Evolutionary conservation across 2,888 invertebrate species (phyloP), one percentile per base, ranked within the genome.

Genomic region (Dasysyrphus albostriatus): DNA sequence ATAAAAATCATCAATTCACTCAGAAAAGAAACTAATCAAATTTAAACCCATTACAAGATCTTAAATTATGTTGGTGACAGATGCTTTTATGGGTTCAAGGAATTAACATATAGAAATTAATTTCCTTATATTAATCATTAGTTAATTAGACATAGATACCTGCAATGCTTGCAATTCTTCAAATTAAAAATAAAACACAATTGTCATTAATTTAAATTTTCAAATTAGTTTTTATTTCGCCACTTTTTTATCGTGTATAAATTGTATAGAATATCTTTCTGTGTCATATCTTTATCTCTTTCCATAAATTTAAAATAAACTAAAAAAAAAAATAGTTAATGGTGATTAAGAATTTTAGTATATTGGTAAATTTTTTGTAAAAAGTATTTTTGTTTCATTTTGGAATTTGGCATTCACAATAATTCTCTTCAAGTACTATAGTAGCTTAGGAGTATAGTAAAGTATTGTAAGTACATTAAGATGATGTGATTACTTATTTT

Each of bases 241-340:
- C 39, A 80, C 67, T 58, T 75, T 34, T 58, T n/a, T 82, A 51
- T 63, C 67, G 65, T 80, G 80, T 84, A 81, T 84, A 84, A 84
- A 84, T 84, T 80, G 81, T 76, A 75, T 72, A 80, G 80, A 81
- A 67, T 84, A 72, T 73, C 76, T 42, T 72, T 74, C 80, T 59
- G 59, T 34, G 65, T 76, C 80, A 75, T 44, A 75, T 58, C 12
- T 67, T 49, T n/a, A 56, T 14, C 65, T 69, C 47, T 37, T 70
- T 74, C 74, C 79, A 67, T 49, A 24, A 54, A 56, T 37, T 7
- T 39, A 29, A 39, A 42, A 37, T 19, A 69, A 82, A 75, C 37
- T 47, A 24, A 47, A 72, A 3, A 49, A 76, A 72, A 3, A 49
- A 76, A 72, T 12, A 49, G 44, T 72, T 16, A 72, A 67, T 61